Percentiles rank a stretch among this genome's conserved stretches.
phyloP scores from a whole-genome alignment of 2,113 vertebrate species.

The Pitta sordida region DNA sequence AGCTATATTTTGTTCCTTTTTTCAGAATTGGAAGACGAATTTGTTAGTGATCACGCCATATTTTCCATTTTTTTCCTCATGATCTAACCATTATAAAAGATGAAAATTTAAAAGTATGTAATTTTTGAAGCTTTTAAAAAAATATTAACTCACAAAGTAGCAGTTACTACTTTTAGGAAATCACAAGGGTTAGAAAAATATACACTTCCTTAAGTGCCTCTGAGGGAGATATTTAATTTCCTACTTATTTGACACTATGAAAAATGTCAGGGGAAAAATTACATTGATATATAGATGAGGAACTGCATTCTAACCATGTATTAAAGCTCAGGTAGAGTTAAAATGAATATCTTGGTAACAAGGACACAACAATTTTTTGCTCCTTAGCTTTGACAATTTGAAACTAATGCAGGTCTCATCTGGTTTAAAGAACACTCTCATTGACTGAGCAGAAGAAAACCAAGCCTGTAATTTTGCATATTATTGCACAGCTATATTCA shows the following conservation, averaged over 20 bases:
- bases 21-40: neutral
- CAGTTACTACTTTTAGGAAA: neutral
- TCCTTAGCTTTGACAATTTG: neutral
- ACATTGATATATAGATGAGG: neutral
- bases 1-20: neutral
- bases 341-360: neutral
- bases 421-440: neutral
- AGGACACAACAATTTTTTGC: neutral
- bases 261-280: neutral
- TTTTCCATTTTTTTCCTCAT: neutral
- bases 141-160: neutral
- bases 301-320: neutral
- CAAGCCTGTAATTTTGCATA: neutral
- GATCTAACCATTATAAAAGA: neutral
- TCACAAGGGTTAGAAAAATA: neutral
- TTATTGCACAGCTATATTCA: constrained; percentile 5
- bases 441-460: constrained; percentile 8
- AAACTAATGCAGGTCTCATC: constrained; percentile 3
- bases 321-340: neutral
- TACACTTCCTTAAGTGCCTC: rapidly evolving
- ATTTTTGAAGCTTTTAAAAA: neutral
- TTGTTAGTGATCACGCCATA: neutral
- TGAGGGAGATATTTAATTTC: neutral
- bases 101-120: neutral
- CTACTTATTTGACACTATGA: neutral